Percentiles rank a stretch among this genome's conserved stretches.
Conservation (phyloP, 2,113 vertebrate genomes). For the Laticauda colubrina region DNA sequence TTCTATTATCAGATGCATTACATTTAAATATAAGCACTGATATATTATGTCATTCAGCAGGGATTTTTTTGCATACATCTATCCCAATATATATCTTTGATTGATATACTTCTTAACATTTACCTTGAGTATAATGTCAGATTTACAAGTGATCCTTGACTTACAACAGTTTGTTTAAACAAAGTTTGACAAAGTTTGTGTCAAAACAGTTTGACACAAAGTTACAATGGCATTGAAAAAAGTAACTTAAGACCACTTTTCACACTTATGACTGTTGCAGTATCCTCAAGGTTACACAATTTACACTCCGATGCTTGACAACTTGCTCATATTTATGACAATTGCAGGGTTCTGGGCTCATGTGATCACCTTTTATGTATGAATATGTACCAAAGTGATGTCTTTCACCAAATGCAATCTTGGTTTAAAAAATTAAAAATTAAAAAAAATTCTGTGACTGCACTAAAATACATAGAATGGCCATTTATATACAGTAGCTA, state of each 20-base stretch:
- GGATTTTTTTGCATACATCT: neutral
- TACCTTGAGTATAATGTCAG: conserved; percentile 13
- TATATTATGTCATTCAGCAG: neutral
- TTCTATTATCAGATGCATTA: neutral
- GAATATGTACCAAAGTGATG: neutral
- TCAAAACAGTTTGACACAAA: no score
- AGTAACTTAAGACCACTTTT: no score
- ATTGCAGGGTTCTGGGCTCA: no score
- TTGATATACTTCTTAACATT: neutral
- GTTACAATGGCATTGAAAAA: no score
- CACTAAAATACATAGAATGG: neutral
- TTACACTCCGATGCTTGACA: no score
- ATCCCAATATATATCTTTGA: neutral
- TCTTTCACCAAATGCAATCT: neutral
- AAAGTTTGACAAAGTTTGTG: no score
- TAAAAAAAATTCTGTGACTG: neutral
- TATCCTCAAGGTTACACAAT: no score
- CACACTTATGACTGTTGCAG: no score
- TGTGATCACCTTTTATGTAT: no score
- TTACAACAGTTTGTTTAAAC: no score
- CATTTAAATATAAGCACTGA: neutral
- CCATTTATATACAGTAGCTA: neutral
- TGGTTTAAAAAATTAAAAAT: neutral
- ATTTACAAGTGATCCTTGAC: neutral
- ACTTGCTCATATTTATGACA: no score